Conservation (phyloP, 53 echinoderm and acorn worm genomes). For the Stichopus horrens region DNA sequence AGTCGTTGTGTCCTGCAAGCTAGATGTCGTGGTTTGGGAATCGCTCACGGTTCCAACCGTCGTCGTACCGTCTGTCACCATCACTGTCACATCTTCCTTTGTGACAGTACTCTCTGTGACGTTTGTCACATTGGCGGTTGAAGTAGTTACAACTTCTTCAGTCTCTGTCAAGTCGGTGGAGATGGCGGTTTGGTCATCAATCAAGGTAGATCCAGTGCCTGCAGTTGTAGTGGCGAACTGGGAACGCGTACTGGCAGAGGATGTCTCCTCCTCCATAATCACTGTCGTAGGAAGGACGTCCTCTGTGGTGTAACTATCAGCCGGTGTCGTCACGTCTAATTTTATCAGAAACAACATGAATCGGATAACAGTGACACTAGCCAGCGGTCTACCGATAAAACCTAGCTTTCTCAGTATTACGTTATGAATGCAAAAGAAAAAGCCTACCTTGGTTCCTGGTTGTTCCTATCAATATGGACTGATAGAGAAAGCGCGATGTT, state of each 20-base stretch:
- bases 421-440: too few relatives aligned
- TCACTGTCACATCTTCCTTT: not conserved
- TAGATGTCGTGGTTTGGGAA: too few relatives aligned
- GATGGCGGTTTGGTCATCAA: not conserved
- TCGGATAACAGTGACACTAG: not conserved
- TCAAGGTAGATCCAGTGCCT: not conserved
- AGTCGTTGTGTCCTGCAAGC: too few relatives aligned
- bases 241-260: not conserved
- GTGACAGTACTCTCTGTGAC: not conserved
- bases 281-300: not conserved
- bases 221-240: not conserved
- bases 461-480: too few relatives aligned
- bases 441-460: too few relatives aligned
- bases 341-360: not conserved
- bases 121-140: not conserved
- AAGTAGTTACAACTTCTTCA: not conserved
- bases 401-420: not conserved
- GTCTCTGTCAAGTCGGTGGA: not conserved
- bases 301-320: slow-evolving; percentile 1
- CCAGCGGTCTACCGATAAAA: too few relatives aligned
- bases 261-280: not conserved
- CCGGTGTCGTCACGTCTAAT: not conserved
- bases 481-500: too few relatives aligned
- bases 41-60: too few relatives aligned
- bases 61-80: not conserved